Evolutionary conservation across 2,888 invertebrate species (phyloP).

Genomic region (Trimorus sp.): DNA sequence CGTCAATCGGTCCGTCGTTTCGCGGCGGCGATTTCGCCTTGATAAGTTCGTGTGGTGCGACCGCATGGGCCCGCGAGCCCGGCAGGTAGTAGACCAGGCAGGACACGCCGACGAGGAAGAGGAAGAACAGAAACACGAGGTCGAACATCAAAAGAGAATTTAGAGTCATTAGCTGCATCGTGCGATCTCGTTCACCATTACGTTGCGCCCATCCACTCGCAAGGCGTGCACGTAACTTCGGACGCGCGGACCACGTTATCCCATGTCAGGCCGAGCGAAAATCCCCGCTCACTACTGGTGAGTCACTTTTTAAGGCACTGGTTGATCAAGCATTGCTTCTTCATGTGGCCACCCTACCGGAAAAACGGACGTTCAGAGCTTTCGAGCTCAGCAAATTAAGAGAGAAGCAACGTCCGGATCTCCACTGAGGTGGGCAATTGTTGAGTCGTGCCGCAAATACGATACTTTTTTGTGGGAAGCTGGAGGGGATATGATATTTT

Average conservation of each 20-base stretch:
- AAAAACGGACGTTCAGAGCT: constrained; percentile 10
- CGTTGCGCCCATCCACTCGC: constrained; percentile 66
- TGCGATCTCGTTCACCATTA: constrained; percentile 77
- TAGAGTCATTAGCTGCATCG: constrained; percentile 92
- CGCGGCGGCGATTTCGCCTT: constrained; percentile 76
- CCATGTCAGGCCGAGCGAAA: constrained; percentile 34
- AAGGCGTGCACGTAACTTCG: constrained; percentile 18
- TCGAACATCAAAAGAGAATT: constrained; percentile 94
- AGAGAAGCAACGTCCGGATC: too few species aligned
- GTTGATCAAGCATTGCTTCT: constrained; percentile 24
- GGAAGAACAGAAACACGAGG: constrained; percentile 92
- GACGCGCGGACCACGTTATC: constrained; percentile 16
- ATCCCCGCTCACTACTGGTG: constrained; percentile 28
- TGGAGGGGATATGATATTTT: too few species aligned
- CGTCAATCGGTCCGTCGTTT: constrained; percentile 78
- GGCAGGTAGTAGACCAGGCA: constrained; percentile 92
- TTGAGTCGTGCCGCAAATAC: too few species aligned
- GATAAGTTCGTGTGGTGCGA: constrained; percentile 79
- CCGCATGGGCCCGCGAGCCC: constrained; percentile 83
- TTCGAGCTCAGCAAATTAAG: too few species aligned
- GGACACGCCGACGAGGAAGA: constrained; percentile 92
- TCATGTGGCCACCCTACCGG: constrained; percentile 33
- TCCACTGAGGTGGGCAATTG: too few species aligned
- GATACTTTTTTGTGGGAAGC: too few species aligned
- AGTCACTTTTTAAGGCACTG: constrained; percentile 52